Evolutionary conservation across 2,797 vertebrate genomes (phyloP).

Genomic region (Brachyrhaphis roseni): DNA sequence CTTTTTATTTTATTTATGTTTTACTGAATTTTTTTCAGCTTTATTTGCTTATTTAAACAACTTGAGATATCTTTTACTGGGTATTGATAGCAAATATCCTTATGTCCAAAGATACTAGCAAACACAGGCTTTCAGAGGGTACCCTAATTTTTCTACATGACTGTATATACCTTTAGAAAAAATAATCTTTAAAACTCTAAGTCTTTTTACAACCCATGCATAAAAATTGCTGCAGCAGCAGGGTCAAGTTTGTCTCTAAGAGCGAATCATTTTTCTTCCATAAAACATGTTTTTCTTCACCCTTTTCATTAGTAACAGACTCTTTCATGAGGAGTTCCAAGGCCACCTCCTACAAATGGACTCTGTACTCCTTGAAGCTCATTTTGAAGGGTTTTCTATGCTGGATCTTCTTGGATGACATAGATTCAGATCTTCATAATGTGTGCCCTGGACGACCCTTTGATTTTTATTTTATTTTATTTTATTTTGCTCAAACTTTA

Average conservation of each 20-base stretch:
- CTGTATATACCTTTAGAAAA: background rate
- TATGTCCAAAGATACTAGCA: background rate
- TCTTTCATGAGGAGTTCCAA: constrained; percentile 6
- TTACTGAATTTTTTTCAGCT: background rate
- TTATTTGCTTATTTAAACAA: background rate
- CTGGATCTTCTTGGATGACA: constrained; percentile 13
- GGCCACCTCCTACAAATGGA: constrained; percentile 10
- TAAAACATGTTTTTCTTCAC: background rate
- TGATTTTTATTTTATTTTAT: constrained; percentile 1
- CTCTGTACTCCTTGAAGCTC: constrained; percentile 13
- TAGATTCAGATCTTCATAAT: constrained; percentile 10
- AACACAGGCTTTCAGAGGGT: background rate
- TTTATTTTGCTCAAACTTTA: constrained; percentile 25
- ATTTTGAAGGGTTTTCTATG: constrained; percentile 11
- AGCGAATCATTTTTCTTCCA: constrained; percentile 17
- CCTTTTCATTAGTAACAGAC: background rate
- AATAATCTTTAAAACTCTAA: constrained; percentile 8
- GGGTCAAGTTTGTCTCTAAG: constrained; percentile 14
- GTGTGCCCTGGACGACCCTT: constrained; percentile 23
- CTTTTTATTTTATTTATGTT: background rate
- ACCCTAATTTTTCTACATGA: background rate
- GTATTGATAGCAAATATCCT: background rate
- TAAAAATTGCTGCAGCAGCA: constrained; percentile 16
- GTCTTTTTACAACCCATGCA: constrained; percentile 17
- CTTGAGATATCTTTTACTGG: background rate